Evolutionary conservation across 2,797 vertebrate species (phyloP), one percentile per base, ranked within the genome.

Genomic region (Tenualosa thibaudeaui): DNA sequence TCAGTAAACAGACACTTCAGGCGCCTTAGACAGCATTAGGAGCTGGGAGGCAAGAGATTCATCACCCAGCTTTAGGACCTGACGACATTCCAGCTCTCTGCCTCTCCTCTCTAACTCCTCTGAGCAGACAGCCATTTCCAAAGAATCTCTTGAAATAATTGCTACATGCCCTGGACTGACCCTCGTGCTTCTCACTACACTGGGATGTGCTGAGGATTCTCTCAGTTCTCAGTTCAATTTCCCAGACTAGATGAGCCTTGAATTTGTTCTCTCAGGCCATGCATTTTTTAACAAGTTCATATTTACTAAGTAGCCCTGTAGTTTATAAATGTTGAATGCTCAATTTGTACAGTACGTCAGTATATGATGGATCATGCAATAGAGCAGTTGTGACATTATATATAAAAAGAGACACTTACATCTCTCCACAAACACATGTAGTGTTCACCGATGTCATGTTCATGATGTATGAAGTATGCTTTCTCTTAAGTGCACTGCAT

Each of bases 381-480:
- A 46, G 22, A 40, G 2, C 40, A 46, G 37, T 46, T 75, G 68
- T 19, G 68, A 75, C 68, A 75, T 43, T 37, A 75, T 75, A 75
- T 75, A 43, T 75, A 19, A 75, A 71, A 75, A 43, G 37, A 75
- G 68, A 75, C 68, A 71, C 31, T 71, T 71, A 15, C 68, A 46
- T 78, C 37, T 22, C 71, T 43, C 71, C 71, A 22, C 40, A 78
- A 78, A 78, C 71, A 46, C 71, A 22, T 78, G 5, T 1, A 22
- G 46, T 78, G 2, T 46, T 46, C 43, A 46, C 17, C 5, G 17
- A 5, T 78, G 71, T 46, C 71, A 78, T 9, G 17, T 1, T 1
- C 15, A n/a, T 78, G 71, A 78, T 19, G 68, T 22, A n/a, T 78
- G 71, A 78, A 7, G 68, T 22, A 46, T 43, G 71, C 19, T 19